Conservation (phyloP, 2,113 vertebrate species). For the Embiotoca jacksoni region DNA sequence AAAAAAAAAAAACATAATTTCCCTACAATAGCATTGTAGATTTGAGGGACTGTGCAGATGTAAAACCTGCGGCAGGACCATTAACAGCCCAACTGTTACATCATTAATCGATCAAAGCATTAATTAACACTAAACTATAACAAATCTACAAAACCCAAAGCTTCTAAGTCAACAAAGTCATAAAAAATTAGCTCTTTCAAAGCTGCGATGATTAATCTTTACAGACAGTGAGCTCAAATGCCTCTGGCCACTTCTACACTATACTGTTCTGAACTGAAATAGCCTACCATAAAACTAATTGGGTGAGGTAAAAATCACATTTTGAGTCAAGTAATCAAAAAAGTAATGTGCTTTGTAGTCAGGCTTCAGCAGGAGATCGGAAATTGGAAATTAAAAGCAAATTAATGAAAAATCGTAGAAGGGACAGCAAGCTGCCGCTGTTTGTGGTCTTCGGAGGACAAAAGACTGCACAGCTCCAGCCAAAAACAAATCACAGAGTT, state of each 20-base stretch:
- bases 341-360: neutral
- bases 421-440: neutral
- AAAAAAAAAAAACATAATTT: too few relatives aligned
- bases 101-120: neutral
- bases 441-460: neutral
- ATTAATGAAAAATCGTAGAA: neutral
- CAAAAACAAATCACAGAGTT: neutral
- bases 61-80: neutral
- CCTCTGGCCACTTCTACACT: constrained; percentile 2
- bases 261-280: constrained; percentile 3
- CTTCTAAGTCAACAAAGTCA: constrained; percentile 14
- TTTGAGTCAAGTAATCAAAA: neutral
- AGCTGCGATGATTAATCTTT: constrained; percentile 21
- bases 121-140: constrained; percentile 4
- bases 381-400: neutral
- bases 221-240: neutral
- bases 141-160: constrained; percentile 26
- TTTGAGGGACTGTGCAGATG: neutral
- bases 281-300: neutral
- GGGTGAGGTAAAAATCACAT: constrained; percentile 3
- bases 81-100: neutral
- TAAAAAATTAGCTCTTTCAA: constrained; percentile 25
- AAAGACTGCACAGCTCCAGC: neutral
- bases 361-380: neutral
- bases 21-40: too few relatives aligned